phyloP scores from a whole-genome alignment of 53 echinoderm and acorn worm genomes.

The Holothuria leucospilota region DNA sequence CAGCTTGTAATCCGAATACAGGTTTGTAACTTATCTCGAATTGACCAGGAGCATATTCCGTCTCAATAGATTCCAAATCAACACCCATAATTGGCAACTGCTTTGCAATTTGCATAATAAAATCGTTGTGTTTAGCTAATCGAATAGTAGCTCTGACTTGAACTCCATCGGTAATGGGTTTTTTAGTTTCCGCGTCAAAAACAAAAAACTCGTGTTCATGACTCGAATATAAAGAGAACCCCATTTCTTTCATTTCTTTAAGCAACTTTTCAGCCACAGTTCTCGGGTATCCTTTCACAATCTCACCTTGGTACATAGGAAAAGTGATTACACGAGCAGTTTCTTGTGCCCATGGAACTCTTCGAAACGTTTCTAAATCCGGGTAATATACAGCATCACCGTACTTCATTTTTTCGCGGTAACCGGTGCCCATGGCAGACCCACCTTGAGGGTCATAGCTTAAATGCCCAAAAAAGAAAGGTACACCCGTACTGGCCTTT shows the following conservation, averaged over 20 bases:
- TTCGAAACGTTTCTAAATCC: constrained; percentile 57
- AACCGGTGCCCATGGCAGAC: constrained; percentile 50
- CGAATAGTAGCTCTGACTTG: constrained; percentile 67
- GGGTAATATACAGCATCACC: constrained; percentile 63
- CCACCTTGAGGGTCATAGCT: constrained; percentile 61
- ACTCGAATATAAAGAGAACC: constrained; percentile 57
- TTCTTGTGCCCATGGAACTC: constrained; percentile 60
- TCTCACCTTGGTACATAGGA: constrained; percentile 53
- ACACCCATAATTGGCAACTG: constrained; percentile 57
- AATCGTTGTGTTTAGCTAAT: constrained; percentile 45
- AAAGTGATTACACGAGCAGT: constrained; percentile 66
- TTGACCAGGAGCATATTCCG: constrained; percentile 71
- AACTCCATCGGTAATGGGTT: constrained; percentile 51
- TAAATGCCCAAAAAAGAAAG: constrained; percentile 64
- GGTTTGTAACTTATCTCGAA: constrained; percentile 69
- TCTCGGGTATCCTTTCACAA: constrained; percentile 59
- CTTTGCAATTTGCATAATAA: constrained; percentile 50
- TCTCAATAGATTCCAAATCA: constrained; percentile 65
- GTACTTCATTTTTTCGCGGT: constrained; percentile 44
- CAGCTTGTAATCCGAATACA: constrained; percentile 65
- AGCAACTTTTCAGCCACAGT: constrained; percentile 55
- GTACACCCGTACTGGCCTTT: constrained; percentile 63
- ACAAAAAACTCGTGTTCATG: constrained; percentile 75
- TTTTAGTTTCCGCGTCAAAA: constrained; percentile 53
- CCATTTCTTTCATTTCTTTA: constrained; percentile 51